Percentiles rank a stretch among this genome's conserved stretches.
phyloP scores from a whole-genome alignment of 2,113 vertebrate genomes.

The Loxodonta africana region DNA sequence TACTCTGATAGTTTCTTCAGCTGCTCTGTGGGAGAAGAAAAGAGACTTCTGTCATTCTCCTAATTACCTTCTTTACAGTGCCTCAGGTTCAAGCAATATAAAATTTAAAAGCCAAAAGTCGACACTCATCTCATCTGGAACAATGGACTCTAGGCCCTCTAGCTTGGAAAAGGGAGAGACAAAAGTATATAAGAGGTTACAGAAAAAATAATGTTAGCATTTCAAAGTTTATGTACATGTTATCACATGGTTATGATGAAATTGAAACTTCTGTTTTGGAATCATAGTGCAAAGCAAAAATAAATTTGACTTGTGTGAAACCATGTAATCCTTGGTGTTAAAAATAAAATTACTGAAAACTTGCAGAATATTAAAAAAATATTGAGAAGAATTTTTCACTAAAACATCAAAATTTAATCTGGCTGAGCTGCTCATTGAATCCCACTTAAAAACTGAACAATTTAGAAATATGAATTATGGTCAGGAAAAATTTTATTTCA shows the following conservation, averaged over 20 bases:
- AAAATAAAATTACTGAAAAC: background rate
- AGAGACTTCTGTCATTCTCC: background rate
- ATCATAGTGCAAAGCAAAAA: background rate
- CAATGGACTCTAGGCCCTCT: background rate
- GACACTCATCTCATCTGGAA: background rate
- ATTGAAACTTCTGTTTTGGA: background rate
- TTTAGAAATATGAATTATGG: background rate
- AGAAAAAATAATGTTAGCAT: background rate
- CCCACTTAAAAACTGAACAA: background rate
- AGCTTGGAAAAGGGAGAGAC: background rate
- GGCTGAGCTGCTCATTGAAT: background rate
- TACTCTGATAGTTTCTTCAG: background rate
- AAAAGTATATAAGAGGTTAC: background rate
- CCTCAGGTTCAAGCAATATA: background rate
- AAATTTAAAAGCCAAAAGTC: background rate
- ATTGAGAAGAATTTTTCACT: background rate
- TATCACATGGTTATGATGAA: background rate
- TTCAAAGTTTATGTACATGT: background rate
- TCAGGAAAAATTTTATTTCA: conserved; percentile 3
- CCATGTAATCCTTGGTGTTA: background rate
- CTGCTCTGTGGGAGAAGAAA: rapidly evolving
- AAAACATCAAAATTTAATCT: background rate
- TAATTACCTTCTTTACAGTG: background rate
- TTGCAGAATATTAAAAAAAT: background rate
- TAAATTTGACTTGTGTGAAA: too few species aligned